Percentiles rank a stretch among this genome's conserved stretches.
Conservation (phyloP, 1,140 invertebrate genomes). For the Orius insidiosus region DNA sequence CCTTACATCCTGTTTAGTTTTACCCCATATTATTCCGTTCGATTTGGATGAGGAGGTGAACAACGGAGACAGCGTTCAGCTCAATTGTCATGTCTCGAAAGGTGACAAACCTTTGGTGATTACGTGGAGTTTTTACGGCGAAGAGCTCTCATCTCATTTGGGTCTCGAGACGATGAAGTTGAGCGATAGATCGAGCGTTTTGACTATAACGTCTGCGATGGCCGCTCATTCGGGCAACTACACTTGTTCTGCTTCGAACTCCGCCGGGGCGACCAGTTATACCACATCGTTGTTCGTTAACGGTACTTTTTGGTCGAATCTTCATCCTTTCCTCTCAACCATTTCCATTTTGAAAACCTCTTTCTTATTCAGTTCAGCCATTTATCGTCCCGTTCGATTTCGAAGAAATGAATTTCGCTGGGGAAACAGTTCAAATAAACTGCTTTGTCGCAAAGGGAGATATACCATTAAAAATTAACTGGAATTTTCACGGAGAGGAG, state of each 20-base stretch:
- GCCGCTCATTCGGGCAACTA: slow-evolving; percentile 24
- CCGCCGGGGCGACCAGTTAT: slow-evolving; percentile 26
- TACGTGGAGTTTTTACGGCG: slow-evolving; percentile 37
- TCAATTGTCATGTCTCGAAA: slow-evolving; percentile 38
- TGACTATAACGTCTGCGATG: slow-evolving; percentile 29
- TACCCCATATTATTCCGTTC: slow-evolving; percentile 24
- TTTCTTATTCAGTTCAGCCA: slow-evolving; percentile 31
- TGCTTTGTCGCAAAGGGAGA: slow-evolving; percentile 79
- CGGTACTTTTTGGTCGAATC: slow-evolving; percentile 29
- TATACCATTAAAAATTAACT: slow-evolving; percentile 56
- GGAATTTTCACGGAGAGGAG: slow-evolving; percentile 39
- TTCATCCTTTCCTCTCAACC: neutral
- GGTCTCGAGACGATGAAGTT: slow-evolving; percentile 16
- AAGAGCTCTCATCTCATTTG: slow-evolving; percentile 21
- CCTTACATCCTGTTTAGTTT: slow-evolving; percentile 19
- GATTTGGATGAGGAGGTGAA: slow-evolving; percentile 29
- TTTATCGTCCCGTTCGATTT: slow-evolving; percentile 44
- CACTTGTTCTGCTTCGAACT: slow-evolving; percentile 19
- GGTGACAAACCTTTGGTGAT: slow-evolving; percentile 44
- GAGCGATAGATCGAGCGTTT: slow-evolving; percentile 30
- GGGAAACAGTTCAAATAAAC: slow-evolving; percentile 40
- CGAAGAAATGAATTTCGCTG: slow-evolving; percentile 40
- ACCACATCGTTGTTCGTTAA: slow-evolving; percentile 52
- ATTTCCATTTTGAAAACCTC: neutral
- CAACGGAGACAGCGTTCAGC: slow-evolving; percentile 32